phyloP scores from a whole-genome alignment of 2,797 vertebrate genomes.

The Peromyscus nudipes region DNA sequence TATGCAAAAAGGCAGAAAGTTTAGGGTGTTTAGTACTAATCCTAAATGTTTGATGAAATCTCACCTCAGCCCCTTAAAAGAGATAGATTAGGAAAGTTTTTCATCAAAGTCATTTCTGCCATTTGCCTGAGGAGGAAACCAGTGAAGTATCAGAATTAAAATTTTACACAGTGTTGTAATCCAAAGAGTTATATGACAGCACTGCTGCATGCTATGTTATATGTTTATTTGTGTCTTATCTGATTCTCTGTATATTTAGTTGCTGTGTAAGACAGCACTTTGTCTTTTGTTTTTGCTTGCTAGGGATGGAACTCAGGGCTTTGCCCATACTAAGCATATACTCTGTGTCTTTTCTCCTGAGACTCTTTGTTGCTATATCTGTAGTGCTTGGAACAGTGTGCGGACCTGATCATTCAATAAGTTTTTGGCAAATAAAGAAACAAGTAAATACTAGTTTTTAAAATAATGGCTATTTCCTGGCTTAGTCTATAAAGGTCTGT shows the following conservation, averaged over 20 bases:
- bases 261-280: neutral
- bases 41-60: conserved; percentile 54
- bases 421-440: conserved; percentile 20
- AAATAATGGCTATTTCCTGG: conserved; percentile 29
- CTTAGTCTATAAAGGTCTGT: neutral
- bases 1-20: neutral
- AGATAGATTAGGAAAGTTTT: neutral
- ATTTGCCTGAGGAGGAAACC: neutral
- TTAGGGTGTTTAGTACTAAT: neutral
- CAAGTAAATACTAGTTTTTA: conserved; percentile 13
- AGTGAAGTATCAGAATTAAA: neutral
- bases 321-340: neutral
- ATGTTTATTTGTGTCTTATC: neutral
- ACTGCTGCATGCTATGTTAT: too few relatives aligned
- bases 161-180: neutral
- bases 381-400: neutral
- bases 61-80: neutral
- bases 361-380: neutral
- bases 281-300: neutral
- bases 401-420: neutral
- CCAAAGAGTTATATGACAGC: neutral
- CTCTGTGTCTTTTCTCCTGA: neutral
- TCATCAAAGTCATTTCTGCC: neutral
- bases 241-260: neutral
- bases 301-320: neutral